Percentiles rank a stretch among this genome's conserved stretches.
These are phyloP conservation scores for Aplodontia rufa DNA, from an alignment of 2,113 vertebrate species.

Conservation along the genomic window DNA sequence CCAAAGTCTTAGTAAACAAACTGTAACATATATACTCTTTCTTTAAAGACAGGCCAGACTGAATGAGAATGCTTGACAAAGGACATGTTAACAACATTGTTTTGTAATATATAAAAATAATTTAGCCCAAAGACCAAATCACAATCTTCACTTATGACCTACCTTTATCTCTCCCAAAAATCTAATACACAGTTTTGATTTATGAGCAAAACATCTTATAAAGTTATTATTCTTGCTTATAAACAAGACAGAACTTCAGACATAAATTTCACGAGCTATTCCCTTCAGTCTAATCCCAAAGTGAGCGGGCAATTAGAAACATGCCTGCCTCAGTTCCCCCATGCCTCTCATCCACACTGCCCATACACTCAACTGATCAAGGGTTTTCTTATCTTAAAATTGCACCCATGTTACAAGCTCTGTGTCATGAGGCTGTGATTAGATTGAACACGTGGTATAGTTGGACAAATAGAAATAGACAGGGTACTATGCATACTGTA, in stretches of 20 bases:
- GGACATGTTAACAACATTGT: not conserved
- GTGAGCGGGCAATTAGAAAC: not conserved
- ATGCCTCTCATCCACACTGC: not conserved
- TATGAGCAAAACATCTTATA: not conserved
- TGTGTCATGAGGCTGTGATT: not conserved
- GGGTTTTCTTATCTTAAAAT: not conserved
- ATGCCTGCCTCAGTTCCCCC: accelerated
- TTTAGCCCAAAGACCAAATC: not conserved
- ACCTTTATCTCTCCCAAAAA: not conserved
- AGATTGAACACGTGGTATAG: accelerated
- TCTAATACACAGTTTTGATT: not conserved
- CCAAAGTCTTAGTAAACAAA: not conserved
- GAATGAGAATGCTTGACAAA: not conserved
- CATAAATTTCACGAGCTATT: not conserved
- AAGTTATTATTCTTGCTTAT: not conserved
- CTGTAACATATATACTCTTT: not conserved
- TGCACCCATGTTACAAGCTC: not conserved
- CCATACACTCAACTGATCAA: too few species aligned
- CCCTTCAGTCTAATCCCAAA: not conserved
- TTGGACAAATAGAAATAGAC: not conserved
- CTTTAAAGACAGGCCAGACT: not conserved
- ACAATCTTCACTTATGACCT: not conserved
- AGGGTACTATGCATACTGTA: not conserved
- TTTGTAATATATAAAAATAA: not conserved
- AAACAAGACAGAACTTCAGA: not conserved